Conservation (phyloP, 2,113 vertebrate species). For the Halichoeres trimaculatus region DNA sequence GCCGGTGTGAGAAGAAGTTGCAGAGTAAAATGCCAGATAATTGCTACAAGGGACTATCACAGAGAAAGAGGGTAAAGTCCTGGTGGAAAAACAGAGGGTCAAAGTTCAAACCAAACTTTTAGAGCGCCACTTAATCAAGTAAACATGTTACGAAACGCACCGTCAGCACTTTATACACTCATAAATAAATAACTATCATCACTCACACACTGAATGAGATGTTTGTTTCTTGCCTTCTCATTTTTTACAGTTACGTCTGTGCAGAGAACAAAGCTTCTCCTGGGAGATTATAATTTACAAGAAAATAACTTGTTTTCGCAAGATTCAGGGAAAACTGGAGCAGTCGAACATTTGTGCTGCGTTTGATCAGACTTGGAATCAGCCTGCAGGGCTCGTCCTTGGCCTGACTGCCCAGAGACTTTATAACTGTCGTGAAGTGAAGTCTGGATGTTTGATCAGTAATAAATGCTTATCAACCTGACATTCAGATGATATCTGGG, state of each 20-base stretch:
- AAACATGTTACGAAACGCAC: slow-evolving; percentile 22
- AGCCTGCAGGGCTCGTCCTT: not conserved
- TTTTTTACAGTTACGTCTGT: too few relatives aligned
- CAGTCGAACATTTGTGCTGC: not conserved
- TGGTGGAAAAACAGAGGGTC: slow-evolving; percentile 1
- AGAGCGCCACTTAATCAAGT: slow-evolving; percentile 12
- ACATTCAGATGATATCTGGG: too few relatives aligned
- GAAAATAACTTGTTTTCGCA: not conserved
- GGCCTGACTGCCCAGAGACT: too few relatives aligned
- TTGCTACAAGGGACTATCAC: slow-evolving; percentile 75
- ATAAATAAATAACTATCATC: slow-evolving; percentile 13
- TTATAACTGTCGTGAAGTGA: not conserved
- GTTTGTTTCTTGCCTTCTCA: too few relatives aligned
- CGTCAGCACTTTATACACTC: not conserved
- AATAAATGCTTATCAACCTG: too few relatives aligned
- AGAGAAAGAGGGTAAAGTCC: slow-evolving; percentile 27
- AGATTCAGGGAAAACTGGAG: not conserved
- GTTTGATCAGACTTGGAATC: not conserved
- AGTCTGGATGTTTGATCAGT: not conserved
- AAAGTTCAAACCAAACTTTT: slow-evolving; percentile 13
- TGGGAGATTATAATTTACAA: not conserved
- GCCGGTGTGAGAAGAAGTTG: slow-evolving; percentile 32
- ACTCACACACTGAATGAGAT: too few relatives aligned
- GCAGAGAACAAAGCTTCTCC: too few relatives aligned
- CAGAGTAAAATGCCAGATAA: not conserved